Conservation (phyloP, 1,140 invertebrate species). For the Drosophila bipectinata region DNA sequence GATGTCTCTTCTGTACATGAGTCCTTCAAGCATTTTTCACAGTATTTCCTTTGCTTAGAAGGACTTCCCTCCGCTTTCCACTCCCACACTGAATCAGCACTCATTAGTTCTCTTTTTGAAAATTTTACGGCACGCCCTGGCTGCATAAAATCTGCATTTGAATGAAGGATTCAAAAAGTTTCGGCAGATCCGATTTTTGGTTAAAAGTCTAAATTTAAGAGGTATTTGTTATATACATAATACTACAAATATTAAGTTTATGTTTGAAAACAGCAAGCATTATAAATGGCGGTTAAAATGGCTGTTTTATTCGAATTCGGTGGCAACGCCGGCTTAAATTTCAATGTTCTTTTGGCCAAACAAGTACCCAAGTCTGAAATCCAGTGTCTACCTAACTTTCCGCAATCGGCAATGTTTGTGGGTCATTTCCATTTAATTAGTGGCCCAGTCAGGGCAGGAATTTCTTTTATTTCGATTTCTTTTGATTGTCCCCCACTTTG, state of each 20-base stretch:
- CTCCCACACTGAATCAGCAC: constrained; percentile 38
- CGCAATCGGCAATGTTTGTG: neutral
- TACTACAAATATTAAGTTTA: neutral
- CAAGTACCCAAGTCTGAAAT: neutral
- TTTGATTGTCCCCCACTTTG: constrained; percentile 6
- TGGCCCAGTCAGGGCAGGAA: neutral
- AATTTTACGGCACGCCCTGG: constrained; percentile 29
- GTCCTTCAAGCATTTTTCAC: neutral
- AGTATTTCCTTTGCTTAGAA: constrained; percentile 3
- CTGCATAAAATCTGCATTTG: constrained; percentile 40
- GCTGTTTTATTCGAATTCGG: too few relatives aligned
- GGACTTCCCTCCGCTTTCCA: neutral
- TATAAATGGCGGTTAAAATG: too few relatives aligned
- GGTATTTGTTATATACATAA: neutral
- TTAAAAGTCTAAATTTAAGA: neutral
- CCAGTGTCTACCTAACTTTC: neutral
- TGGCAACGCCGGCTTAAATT: too few relatives aligned
- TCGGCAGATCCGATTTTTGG: constrained; percentile 12
- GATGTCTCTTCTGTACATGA: neutral
- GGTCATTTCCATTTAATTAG: constrained; percentile 29
- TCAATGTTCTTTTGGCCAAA: too few relatives aligned
- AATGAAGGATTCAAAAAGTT: constrained; percentile 22
- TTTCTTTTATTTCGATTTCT: constrained; percentile 13
- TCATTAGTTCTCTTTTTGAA: constrained; percentile 64
- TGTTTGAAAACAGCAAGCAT: neutral